Evolutionary conservation across 1,140 invertebrate species (phyloP), one percentile per base, ranked within the genome.

Genomic region (Macrocentrus cingulum): DNA sequence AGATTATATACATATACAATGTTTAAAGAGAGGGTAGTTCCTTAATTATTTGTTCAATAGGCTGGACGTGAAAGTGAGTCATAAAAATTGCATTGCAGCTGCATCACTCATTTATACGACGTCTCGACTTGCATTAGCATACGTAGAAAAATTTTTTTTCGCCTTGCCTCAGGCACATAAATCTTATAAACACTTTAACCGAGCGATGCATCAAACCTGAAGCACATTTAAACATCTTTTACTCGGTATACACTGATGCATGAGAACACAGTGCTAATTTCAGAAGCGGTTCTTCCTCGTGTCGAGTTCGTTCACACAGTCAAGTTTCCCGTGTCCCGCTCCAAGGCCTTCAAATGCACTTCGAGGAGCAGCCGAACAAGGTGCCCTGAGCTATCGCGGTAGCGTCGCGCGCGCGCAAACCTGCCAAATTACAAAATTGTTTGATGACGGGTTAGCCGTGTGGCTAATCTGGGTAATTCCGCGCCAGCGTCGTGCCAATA

Each of bases 361-460:
- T 29, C 25, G 9, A 9, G n/a, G n/a, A n/a, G n/a, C n/a, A n/a
- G n/a, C n/a, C n/a, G n/a, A n/a, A n/a, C n/a, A n/a, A n/a, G n/a
- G n/a, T n/a, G n/a, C n/a, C n/a, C n/a, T n/a, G n/a, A n/a, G 2
- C 22, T 51, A 32, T 57, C 49, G n/a, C n/a, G 39, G 57, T 22
- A 53, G 48, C 22, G 22, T 56, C 58, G 53, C 44, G 53, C 53
- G 50, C 61, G 41, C 2, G 18, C 56, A 45, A 56, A 63, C 61
- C 64, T 69, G 61, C 67, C 68, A 72, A 72, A 72, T 72, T 73
- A 63, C 70, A 64, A 72, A 72, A 72, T 74, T 69, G 61, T 65
- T 66, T 70, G 70, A 71, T 72, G 60, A 65, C 57, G 56, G 70
- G 69, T 71, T 42, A 19, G 49, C 25, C 16, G 52, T 60, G 54